Evolutionary conservation across 2,888 invertebrate species (phyloP), one percentile per base, ranked within the genome.

Genomic region (Lordiphosa fenestrarum): DNA sequence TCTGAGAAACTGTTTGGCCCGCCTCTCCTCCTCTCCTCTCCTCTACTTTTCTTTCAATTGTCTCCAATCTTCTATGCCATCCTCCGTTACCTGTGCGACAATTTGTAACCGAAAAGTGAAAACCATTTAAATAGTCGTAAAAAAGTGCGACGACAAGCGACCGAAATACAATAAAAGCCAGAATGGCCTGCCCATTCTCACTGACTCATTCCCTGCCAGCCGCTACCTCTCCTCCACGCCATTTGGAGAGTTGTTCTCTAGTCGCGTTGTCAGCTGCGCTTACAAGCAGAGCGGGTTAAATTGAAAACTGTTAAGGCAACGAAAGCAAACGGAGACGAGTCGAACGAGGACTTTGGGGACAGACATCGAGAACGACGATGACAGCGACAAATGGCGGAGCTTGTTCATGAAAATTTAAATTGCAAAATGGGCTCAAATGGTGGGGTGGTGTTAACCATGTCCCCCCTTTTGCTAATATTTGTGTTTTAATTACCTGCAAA

Each of bases 391-490:
- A 84, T 83, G 85, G 80, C 65, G 83, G 64, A 50, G 71, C 77
- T 82, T 83, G 83, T 80, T 84, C 85, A 81, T 76, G 80, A 81
- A 80, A 83, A 81, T 81, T 81, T 80, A 81, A 81, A 81, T 81
- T 81, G 85, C 80, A 75, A 81, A 81, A 80, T 71, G 80, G 84
- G 60, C 71, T 73, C 66, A 68, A 35, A 10, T 38, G 57, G 77
- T 30, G 30, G 30, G 30, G 30, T 30, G 73, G 69, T 56, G 73
- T 69, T 72, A 58, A 59, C 73, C 61, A 44, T 52, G 53, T 36
- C 36, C 25, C 21, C 3, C 21, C 38, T 36, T 67, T 67, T 39
- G 23, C 40, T 36, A 38, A 30, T 49, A 38, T 49, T 38, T 49
- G 15, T 15, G 37, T 73, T 77, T 73, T 75, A 77, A 73, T 73